phyloP scores from a whole-genome alignment of 2,113 vertebrate species.

The Rhagologus leucostigma region DNA sequence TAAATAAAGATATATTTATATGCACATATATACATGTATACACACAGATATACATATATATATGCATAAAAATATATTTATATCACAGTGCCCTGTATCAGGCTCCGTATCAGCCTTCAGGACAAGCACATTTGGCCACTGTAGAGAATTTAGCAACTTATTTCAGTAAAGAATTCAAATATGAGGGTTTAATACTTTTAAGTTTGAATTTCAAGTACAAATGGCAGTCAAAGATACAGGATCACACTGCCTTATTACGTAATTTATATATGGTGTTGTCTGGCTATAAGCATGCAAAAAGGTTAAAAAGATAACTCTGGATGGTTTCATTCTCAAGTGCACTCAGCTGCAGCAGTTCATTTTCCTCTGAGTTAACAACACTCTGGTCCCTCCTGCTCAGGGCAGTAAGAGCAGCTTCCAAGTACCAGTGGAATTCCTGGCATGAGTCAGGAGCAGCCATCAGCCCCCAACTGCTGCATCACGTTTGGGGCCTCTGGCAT shows the following conservation, averaged over 20 bases:
- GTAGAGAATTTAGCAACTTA: background rate
- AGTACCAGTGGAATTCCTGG: background rate
- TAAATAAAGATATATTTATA: background rate
- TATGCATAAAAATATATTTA: background rate
- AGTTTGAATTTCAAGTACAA: background rate
- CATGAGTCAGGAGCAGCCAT: background rate
- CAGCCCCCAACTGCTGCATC: rapidly evolving
- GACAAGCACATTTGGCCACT: background rate
- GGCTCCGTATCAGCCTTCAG: background rate
- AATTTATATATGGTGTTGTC: rapidly evolving
- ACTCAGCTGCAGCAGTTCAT: background rate
- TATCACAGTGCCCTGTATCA: background rate
- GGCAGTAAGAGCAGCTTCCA: background rate
- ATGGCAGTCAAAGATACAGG: no score
- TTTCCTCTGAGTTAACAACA: background rate
- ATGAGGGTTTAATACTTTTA: background rate
- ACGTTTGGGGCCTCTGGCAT: rapidly evolving
- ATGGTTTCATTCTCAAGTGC: background rate
- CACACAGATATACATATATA: background rate
- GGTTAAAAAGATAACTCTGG: background rate
- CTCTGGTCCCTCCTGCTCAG: background rate
- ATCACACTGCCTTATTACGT: background rate
- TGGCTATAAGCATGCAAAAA: background rate
- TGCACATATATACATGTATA: background rate
- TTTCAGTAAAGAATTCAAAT: background rate